A percentile compares a stretch with the other conserved stretches of the same genome.
These are phyloP conservation scores for Diplodus sargus DNA, from an alignment of 2,797 vertebrate genomes.

Conservation along the genomic window DNA sequence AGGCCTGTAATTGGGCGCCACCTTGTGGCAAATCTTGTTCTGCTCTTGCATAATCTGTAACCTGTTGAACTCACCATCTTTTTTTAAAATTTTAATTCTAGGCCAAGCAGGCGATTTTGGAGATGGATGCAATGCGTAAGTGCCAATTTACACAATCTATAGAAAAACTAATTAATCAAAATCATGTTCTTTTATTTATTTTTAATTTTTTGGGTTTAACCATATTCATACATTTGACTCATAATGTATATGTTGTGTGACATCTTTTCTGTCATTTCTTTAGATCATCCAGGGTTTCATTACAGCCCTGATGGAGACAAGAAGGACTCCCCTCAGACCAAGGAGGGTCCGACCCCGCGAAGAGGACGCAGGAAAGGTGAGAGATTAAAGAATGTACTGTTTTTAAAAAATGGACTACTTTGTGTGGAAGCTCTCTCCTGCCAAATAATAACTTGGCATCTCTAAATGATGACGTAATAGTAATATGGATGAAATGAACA, in stretches of 20 bases:
- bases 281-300: constrained; percentile 95
- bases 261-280: neutral
- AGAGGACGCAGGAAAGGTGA: constrained; percentile 95
- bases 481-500: no score
- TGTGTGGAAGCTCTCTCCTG: neutral
- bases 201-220: neutral
- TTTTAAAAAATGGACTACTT: neutral
- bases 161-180: neutral
- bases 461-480: no score
- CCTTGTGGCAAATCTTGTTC: constrained; percentile 60
- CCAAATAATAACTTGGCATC: no score
- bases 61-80: neutral
- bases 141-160: constrained; percentile 47
- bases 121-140: constrained; percentile 98
- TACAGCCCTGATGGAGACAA: constrained; percentile 89
- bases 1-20: constrained; percentile 55
- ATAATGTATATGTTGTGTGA: neutral
- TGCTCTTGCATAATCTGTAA: neutral
- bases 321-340: constrained; percentile 83
- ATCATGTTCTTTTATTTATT: neutral
- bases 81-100: constrained; percentile 70
- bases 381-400: neutral
- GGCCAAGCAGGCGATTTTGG: constrained; percentile 98
- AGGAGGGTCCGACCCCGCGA: constrained; percentile 87
- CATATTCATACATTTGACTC: neutral